These are phyloP conservation scores for Tetragnatha montana DNA, from an alignment of 2,888 invertebrate species.

Conservation along the genomic window DNA sequence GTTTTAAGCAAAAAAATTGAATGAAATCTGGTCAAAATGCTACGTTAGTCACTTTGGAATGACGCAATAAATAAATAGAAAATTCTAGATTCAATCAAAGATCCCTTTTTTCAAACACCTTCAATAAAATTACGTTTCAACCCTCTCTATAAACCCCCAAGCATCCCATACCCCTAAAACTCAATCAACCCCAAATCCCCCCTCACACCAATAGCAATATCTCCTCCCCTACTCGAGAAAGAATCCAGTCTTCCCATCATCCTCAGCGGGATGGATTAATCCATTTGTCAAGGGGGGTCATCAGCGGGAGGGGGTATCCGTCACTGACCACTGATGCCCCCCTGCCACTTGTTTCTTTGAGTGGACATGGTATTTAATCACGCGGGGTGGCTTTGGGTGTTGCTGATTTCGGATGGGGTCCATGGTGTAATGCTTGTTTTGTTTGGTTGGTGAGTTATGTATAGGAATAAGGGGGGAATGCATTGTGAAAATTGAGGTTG, in stretches of 20 bases:
- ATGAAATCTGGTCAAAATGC: too few species aligned
- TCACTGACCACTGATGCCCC: conserved; percentile 44
- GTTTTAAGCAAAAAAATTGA: too few species aligned
- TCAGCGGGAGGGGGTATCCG: conserved; percentile 36
- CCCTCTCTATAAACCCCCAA: too few species aligned
- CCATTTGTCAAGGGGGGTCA: conserved; percentile 58
- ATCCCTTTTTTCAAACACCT: too few species aligned
- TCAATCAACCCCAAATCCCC: not conserved
- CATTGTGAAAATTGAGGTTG: too few species aligned
- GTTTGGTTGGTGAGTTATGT: not conserved
- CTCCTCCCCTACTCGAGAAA: not conserved
- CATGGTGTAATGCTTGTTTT: conserved; percentile 3
- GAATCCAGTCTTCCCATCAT: not conserved
- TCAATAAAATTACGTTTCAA: too few species aligned
- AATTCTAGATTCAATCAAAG: too few species aligned
- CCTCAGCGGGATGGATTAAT: conserved; percentile 45
- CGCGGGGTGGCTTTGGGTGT: not conserved
- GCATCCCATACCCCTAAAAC: not conserved
- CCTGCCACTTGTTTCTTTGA: conserved; percentile 56
- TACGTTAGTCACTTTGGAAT: too few species aligned
- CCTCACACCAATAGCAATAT: conserved; percentile 6
- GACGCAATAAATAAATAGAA: too few species aligned
- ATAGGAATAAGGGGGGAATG: too few species aligned
- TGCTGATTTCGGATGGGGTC: not conserved
- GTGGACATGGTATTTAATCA: conserved; percentile 60